These are phyloP conservation scores for Abscondita cerata DNA, from an alignment of 2,888 invertebrate species.

Conservation along the genomic window DNA sequence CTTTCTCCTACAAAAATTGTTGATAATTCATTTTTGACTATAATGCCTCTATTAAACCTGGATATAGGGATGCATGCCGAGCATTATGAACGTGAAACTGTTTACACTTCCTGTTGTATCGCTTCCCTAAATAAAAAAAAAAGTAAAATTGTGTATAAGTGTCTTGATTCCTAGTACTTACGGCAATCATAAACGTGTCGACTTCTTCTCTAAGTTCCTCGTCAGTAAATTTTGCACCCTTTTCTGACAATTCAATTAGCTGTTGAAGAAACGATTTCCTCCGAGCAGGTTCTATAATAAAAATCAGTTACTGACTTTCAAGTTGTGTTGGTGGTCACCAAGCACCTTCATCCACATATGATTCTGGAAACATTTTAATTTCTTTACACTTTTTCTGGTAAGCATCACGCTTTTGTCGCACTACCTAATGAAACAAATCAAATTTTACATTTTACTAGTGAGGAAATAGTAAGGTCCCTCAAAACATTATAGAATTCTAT, in stretches of 20 bases:
- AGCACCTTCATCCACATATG: no score
- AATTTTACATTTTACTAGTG: no score
- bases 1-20: constrained; percentile 41
- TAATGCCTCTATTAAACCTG: constrained; percentile 45
- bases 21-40: not conserved
- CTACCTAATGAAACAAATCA: no score
- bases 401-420: not conserved
- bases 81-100: constrained; percentile 43
- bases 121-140: constrained; percentile 37
- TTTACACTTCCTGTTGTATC: constrained; percentile 48
- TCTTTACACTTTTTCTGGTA: constrained; percentile 9
- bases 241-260: no score
- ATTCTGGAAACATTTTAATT: no score
- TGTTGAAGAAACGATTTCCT: no score
- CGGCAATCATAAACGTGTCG: not conserved
- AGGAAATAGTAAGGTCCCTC: no score
- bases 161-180: not conserved
- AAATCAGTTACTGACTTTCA: no score
- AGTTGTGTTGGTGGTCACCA: no score
- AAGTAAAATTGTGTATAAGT: no score
- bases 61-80: constrained; percentile 45
- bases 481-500: no score
- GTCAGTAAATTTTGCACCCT: constrained; percentile 53
- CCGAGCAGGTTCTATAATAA: constrained; percentile 60
- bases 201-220: not conserved